Conservation (phyloP, 2,113 vertebrate genomes). For the Pteruthius melanotis region DNA sequence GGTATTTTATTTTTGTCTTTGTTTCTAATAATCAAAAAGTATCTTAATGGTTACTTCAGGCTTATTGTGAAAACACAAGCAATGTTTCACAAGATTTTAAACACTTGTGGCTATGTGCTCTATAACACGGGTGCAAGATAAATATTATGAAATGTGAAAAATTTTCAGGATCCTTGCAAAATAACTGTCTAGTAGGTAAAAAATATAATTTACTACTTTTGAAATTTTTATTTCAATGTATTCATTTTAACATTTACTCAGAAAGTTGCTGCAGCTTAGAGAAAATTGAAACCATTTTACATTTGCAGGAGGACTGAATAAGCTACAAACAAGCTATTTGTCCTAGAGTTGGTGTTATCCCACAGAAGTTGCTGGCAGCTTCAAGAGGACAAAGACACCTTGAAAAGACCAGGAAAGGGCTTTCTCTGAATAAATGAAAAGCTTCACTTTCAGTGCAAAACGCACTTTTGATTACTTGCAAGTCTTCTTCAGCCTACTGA, state of each 20-base stretch:
- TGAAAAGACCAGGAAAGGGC: neutral
- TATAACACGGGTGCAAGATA: neutral
- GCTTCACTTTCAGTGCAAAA: neutral
- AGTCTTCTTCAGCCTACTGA: neutral
- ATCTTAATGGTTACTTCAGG: neutral
- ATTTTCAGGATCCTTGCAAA: neutral
- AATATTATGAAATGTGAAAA: neutral
- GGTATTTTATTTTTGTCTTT: neutral
- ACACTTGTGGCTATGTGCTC: neutral
- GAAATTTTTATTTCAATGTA: neutral
- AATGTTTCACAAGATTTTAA: neutral
- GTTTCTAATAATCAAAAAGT: neutral
- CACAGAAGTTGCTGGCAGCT: neutral
- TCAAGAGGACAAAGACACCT: neutral
- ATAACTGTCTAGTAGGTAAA: neutral
- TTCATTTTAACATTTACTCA: neutral
- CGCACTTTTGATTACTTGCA: neutral
- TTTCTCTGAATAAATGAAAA: neutral
- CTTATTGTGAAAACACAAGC: neutral
- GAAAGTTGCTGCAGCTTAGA: neutral
- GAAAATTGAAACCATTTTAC: neutral
- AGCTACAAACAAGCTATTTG: neutral
- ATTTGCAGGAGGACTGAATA: neutral
- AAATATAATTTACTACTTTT: neutral
- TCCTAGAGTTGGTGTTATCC: neutral